Percentiles rank a stretch among this genome's conserved stretches.
phyloP scores from a whole-genome alignment of 2,113 vertebrate species.

The Aldabrachelys gigantea region DNA sequence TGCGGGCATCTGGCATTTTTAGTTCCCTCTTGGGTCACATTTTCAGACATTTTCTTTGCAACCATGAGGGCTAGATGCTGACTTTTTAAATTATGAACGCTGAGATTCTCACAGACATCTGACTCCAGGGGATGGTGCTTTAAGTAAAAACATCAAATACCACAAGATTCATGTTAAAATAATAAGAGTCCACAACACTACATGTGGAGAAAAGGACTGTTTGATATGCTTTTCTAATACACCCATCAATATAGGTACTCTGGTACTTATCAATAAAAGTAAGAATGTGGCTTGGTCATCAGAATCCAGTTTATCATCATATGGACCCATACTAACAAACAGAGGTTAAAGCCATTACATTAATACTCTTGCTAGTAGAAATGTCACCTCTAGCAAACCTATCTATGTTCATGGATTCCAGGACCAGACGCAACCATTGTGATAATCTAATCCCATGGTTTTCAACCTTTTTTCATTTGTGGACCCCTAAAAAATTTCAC shows the following conservation, averaged over 20 bases:
- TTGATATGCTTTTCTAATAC: not conserved
- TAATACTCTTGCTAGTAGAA: not conserved
- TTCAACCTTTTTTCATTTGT: too few species aligned
- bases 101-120: not conserved
- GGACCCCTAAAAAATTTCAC: too few species aligned
- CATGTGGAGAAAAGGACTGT: not conserved
- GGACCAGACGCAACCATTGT: too few species aligned
- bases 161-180: not conserved
- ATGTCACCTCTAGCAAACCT: not conserved
- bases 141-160: not conserved
- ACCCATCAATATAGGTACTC: not conserved
- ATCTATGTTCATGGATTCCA: too few species aligned
- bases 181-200: not conserved
- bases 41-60: not conserved
- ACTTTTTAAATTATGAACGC: not conserved
- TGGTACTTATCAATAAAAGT: not conserved
- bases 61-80: not conserved
- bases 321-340: not conserved
- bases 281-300: not conserved
- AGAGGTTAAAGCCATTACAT: not conserved
- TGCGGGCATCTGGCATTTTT: not conserved
- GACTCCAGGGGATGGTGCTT: not conserved
- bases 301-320: not conserved
- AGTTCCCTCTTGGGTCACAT: not conserved
- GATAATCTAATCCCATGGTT: too few species aligned